Conservation (phyloP, 2,888 invertebrate species). For the Oscheius sp. region DNA sequence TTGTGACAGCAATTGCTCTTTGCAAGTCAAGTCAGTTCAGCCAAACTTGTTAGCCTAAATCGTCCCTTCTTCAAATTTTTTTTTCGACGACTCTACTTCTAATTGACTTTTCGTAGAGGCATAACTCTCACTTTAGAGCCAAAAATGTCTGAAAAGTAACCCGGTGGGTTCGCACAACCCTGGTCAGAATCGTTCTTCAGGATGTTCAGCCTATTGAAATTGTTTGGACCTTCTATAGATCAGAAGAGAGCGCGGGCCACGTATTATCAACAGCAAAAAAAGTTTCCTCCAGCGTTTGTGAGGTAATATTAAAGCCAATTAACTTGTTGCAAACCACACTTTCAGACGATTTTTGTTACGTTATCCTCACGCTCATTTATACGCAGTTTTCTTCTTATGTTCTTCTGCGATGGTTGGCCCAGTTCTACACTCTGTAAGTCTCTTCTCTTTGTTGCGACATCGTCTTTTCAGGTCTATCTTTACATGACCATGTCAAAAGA, state of each 20-base stretch:
- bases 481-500: slow-evolving; percentile 53
- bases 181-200: too few species aligned
- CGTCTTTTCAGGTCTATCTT: slow-evolving; percentile 45
- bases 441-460: slow-evolving; percentile 12
- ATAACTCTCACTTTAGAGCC: too few species aligned
- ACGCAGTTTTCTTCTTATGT: slow-evolving; percentile 52
- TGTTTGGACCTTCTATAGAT: not conserved
- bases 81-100: too few species aligned
- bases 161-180: too few species aligned
- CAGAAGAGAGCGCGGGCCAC: slow-evolving; percentile 47
- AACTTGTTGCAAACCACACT: not conserved
- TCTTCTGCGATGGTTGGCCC: slow-evolving; percentile 58
- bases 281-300: slow-evolving; percentile 55
- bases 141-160: too few species aligned
- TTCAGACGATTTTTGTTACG: slow-evolving; percentile 56
- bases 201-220: not conserved
- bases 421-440: slow-evolving; percentile 49
- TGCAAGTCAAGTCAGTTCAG: too few species aligned
- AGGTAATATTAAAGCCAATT: slow-evolving; percentile 38
- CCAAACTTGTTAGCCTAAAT: too few species aligned
- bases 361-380: slow-evolving; percentile 57
- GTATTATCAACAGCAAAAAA: slow-evolving; percentile 51
- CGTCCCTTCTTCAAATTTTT: too few species aligned
- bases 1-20: too few species aligned
- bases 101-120: slow-evolving; percentile 1